Evolutionary conservation across 2,888 invertebrate genomes (phyloP).

Genomic region (Odontocolon sp.): DNA sequence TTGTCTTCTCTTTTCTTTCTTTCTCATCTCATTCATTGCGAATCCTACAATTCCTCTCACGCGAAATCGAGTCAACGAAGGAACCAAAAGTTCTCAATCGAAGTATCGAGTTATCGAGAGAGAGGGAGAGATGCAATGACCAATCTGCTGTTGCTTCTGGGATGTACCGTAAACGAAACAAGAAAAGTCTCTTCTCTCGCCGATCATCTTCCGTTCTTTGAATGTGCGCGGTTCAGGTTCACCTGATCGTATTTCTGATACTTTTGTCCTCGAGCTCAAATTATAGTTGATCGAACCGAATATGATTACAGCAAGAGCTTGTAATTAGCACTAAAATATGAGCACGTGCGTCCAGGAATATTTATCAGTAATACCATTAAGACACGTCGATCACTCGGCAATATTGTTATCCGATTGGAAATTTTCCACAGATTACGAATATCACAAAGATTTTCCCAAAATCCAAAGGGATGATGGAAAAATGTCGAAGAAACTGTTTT

Average conservation of each 20-base stretch:
- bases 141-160: background rate
- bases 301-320: no score
- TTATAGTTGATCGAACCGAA: background rate
- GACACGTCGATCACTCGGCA: conserved; percentile 28
- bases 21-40: conserved; percentile 10
- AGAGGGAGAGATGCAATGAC: background rate
- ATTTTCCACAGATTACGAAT: no score
- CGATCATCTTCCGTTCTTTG: conserved; percentile 10
- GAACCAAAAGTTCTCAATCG: conserved; percentile 25
- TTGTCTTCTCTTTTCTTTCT: background rate
- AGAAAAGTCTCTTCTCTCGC: no score
- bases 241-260: background rate
- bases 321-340: no score
- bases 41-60: background rate
- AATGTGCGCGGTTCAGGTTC: no score
- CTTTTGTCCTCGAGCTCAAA: conserved; percentile 15
- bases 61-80: conserved; percentile 4
- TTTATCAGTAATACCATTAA: no score
- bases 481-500: no score
- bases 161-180: conserved; percentile 7
- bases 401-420: conserved; percentile 37
- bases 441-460: no score
- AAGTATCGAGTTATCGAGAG: background rate
- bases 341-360: no score
- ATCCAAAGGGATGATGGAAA: no score